A percentile compares a stretch with the other conserved stretches of the same genome.
Evolutionary conservation across 1,140 invertebrate genomes (phyloP).

Genomic region (Leptinotarsa texana): DNA sequence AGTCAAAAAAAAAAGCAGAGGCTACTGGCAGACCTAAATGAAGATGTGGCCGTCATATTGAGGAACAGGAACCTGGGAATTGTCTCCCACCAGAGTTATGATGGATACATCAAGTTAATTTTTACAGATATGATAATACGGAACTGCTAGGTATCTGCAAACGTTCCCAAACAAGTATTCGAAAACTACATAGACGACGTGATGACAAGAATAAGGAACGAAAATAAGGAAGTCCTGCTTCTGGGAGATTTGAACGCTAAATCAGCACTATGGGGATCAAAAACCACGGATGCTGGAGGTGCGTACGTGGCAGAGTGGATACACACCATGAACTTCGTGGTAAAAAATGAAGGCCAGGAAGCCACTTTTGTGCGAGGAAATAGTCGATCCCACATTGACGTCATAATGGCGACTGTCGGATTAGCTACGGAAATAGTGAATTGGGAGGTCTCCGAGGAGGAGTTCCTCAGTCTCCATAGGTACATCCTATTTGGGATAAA

Average conservation of each 20-base stretch:
- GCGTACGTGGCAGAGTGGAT: too few species aligned
- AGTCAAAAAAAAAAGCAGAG: background rate
- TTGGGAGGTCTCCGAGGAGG: background rate
- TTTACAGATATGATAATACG: background rate
- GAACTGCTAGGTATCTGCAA: background rate
- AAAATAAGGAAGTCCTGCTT: background rate
- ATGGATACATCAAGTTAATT: background rate
- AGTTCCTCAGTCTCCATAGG: background rate
- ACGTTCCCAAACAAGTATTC: background rate
- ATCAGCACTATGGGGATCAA: too few species aligned
- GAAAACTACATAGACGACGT: background rate
- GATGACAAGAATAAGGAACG: background rate
- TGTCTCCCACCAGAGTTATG: background rate
- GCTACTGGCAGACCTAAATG: background rate
- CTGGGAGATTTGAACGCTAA: background rate
- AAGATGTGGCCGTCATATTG: background rate
- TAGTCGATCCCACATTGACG: background rate
- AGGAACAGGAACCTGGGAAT: background rate
- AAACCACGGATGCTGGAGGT: too few species aligned
- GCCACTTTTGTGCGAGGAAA: background rate
- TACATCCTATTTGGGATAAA: too few species aligned
- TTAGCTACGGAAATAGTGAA: background rate
- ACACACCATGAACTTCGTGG: too few species aligned
- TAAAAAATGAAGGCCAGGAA: too few species aligned
- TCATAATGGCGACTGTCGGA: background rate